phyloP scores from a whole-genome alignment of 2,797 vertebrate species.

The Chromis chromis region DNA sequence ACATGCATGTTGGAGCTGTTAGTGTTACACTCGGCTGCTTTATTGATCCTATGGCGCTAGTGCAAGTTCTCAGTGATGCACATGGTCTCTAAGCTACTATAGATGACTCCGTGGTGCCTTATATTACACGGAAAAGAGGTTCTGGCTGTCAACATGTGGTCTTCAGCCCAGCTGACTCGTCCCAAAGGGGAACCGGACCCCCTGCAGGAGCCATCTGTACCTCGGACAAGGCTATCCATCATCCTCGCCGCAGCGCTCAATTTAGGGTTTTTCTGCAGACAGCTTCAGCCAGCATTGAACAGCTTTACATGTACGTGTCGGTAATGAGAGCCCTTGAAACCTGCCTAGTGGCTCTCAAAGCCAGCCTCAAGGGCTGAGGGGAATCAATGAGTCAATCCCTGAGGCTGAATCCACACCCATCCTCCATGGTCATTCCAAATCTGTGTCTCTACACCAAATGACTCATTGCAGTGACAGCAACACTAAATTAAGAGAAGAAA shows the following conservation, averaged over 20 bases:
- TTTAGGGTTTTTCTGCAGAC: conserved; percentile 70
- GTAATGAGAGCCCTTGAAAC: conserved; percentile 81
- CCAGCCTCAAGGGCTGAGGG: conserved; percentile 64
- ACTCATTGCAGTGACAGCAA: conserved; percentile 38
- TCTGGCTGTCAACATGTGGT: conserved; percentile 77
- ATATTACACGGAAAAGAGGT: conserved; percentile 60
- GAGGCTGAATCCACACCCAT: conserved; percentile 56
- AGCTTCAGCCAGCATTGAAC: conserved; percentile 66
- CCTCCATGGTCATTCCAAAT: conserved; percentile 52
- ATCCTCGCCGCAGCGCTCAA: conserved; percentile 71
- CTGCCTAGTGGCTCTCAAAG: conserved; percentile 71
- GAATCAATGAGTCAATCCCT: conserved; percentile 76
- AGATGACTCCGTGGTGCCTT: conserved; percentile 55
- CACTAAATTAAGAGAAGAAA: conserved; percentile 50
- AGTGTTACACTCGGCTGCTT: conserved; percentile 57
- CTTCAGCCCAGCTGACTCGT: conserved; percentile 66
- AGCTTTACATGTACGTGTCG: conserved; percentile 75
- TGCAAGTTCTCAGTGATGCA: conserved; percentile 43
- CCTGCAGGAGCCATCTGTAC: conserved; percentile 81
- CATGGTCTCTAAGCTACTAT: conserved; percentile 57
- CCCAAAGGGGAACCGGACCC: conserved; percentile 69
- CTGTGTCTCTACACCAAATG: conserved; percentile 38
- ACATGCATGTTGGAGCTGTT: conserved; percentile 46
- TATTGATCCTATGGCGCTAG: conserved; percentile 61
- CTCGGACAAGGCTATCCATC: conserved; percentile 81